Percentiles rank a stretch among this genome's conserved stretches.
Conservation (phyloP, 2,888 invertebrate genomes). For the Amaurobius ferox region DNA sequence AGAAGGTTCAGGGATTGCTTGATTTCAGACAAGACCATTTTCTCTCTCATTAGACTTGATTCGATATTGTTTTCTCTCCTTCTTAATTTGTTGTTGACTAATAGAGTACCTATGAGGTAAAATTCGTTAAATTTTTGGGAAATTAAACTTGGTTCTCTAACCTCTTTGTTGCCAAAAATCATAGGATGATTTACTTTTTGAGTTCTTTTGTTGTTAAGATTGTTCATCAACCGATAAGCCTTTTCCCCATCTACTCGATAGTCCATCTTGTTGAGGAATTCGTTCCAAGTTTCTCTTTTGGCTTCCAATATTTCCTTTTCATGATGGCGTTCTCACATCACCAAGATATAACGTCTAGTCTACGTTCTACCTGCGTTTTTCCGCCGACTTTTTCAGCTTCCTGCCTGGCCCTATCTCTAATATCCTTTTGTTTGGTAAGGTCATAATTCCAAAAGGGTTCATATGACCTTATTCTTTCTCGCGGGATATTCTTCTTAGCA, state of each 20-base stretch:
- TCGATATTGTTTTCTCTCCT: too few relatives aligned
- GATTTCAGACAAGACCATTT: too few relatives aligned
- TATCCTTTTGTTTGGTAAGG: neutral
- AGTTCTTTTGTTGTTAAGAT: conserved; percentile 2
- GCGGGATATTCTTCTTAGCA: neutral
- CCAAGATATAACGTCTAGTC: neutral
- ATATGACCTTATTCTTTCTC: neutral
- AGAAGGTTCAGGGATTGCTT: too few relatives aligned
- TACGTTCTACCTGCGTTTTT: neutral
- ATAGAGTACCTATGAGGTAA: too few relatives aligned
- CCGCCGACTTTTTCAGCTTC: neutral
- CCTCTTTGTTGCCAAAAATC: neutral
- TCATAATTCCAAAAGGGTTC: conserved; percentile 4
- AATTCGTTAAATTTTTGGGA: neutral
- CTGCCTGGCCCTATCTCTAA: neutral
- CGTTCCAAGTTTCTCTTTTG: neutral
- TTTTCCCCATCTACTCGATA: neutral
- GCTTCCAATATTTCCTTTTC: neutral
- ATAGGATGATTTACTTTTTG: conserved; percentile 1
- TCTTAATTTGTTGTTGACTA: too few relatives aligned
- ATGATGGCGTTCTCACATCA: too few relatives aligned
- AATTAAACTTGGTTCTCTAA: conserved; percentile 11
- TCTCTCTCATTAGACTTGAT: too few relatives aligned
- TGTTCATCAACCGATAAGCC: neutral
- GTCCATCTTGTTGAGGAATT: neutral